Base-by-base conservation (phyloP, 2,113 vertebrate species). In the Nothoprocta perdicaria region DNA sequence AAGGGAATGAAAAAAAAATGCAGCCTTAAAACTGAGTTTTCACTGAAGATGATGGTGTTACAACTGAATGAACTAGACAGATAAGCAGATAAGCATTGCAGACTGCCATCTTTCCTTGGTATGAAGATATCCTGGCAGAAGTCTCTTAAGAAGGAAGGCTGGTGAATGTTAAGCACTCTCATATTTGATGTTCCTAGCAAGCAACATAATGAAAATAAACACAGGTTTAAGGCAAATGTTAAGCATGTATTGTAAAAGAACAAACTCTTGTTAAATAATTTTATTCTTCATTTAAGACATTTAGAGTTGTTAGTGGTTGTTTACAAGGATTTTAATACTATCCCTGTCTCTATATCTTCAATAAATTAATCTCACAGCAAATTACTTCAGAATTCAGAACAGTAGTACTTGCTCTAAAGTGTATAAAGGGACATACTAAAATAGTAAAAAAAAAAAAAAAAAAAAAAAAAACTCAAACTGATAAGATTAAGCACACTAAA, bases 1-100 rank as follows among this genome's bases (percentile, higher is more conserved):
- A 76, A 53, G 46, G 48, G 61, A 4, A 72, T 76, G 62, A 93
- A 89, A 68, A 79, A 79, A 96, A 94, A 86, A 89, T 69, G 45
- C 52, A 93, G 35, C 61, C 31, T 65, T 86, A 72, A 68, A 27
- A 58, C 90, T 71, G 72, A 84, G n/a, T 78, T 95, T 96, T 93
- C 66, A 90, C 63, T 91, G 43, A 90, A 92, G 31, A 10, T 27
- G 31, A 16, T 40, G 7, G 4, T 61, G 55, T 40, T 45, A 38
- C 15, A 55, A 22, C 5, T 73, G 45, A 78, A 73, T 15, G 12
- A 77, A 62, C 18, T 85, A 10, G 18, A 53, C 3, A n/a, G 33
- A 24, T 38, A 67, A 61, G 35, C 12, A 73, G 9, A 67, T 12
- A 12, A 66, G 10, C 23, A 69, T 12, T 8, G 43, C 7, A 61